Percentiles rank a stretch among this genome's conserved stretches.
Evolutionary conservation across 2,113 vertebrate genomes (phyloP).

Genomic region (Lepus europaeus): DNA sequence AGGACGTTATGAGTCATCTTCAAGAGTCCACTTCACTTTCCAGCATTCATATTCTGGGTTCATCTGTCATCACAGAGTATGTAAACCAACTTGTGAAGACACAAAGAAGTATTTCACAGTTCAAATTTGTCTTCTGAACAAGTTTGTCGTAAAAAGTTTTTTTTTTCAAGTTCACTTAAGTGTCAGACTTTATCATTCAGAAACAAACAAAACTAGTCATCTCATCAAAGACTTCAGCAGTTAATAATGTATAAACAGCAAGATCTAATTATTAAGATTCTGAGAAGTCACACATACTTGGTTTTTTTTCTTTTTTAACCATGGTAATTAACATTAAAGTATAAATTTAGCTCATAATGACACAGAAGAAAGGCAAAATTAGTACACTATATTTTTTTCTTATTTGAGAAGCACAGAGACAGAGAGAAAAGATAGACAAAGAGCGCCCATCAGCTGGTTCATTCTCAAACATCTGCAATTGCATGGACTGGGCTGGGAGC

Average conservation of each 20-base stretch:
- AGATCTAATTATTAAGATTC: not conserved
- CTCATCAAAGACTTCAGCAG: constrained; percentile 39
- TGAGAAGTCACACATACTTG: not conserved
- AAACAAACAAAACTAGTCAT: constrained; percentile 58
- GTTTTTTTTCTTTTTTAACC: constrained; percentile 13
- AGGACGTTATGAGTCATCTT: not conserved
- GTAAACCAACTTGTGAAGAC: constrained; percentile 38
- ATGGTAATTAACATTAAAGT: constrained; percentile 1
- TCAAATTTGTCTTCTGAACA: constrained; percentile 11
- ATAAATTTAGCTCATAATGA: constrained; percentile 6
- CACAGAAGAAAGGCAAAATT: constrained; percentile 27
- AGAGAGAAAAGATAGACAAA: too few relatives aligned
- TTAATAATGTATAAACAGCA: not conserved
- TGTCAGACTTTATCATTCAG: constrained; percentile 34
- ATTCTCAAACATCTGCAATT: too few relatives aligned
- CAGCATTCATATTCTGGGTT: not conserved
- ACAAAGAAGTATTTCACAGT: constrained; percentile 12
- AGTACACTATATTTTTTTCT: not conserved
- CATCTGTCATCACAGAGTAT: not conserved
- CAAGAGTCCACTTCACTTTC: not conserved
- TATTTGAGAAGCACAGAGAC: too few relatives aligned
- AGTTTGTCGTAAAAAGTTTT: not conserved
- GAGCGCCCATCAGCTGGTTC: too few relatives aligned
- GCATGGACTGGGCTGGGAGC: too few relatives aligned
- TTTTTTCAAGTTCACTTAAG: not conserved